These are phyloP conservation scores for Clunio marinus DNA, from an alignment of 2,888 invertebrate species.

Conservation along the genomic window DNA sequence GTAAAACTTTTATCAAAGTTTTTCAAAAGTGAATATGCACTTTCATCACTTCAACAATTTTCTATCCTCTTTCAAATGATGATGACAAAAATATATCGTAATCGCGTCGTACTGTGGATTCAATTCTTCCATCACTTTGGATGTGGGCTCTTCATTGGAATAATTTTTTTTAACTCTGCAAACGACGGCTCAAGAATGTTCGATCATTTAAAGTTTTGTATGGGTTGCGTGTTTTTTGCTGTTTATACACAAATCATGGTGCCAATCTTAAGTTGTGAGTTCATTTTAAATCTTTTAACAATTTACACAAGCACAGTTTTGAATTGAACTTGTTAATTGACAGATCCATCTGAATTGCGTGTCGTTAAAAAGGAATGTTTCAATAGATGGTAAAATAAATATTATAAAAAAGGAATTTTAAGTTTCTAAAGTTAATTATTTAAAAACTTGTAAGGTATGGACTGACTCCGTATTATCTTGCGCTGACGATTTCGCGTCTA, in stretches of 20 bases:
- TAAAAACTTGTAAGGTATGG: too few species aligned
- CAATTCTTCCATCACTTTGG: constrained; percentile 60
- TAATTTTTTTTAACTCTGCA: constrained; percentile 60
- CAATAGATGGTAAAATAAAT: constrained; percentile 68
- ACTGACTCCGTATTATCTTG: constrained; percentile 61
- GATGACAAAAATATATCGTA: constrained; percentile 58
- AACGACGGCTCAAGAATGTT: constrained; percentile 65
- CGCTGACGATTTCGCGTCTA: constrained; percentile 59
- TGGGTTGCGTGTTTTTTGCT: constrained; percentile 62
- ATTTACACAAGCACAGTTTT: background rate
- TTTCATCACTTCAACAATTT: constrained; percentile 58
- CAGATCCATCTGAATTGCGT: constrained; percentile 66
- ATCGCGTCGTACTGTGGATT: constrained; percentile 58
- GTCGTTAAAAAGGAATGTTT: constrained; percentile 65
- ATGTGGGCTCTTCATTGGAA: constrained; percentile 56
- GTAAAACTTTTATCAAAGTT: constrained; percentile 53
- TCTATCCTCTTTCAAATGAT: constrained; percentile 57
- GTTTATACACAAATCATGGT: constrained; percentile 67
- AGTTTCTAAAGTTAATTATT: too few species aligned
- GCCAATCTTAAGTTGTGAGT: constrained; percentile 64
- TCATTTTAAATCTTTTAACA: constrained; percentile 37
- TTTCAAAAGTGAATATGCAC: constrained; percentile 52
- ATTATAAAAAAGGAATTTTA: too few species aligned
- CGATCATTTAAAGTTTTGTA: constrained; percentile 64
- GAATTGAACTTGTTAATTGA: constrained; percentile 43